Percentiles rank a stretch among this genome's conserved stretches.
Conservation (phyloP, 1,140 invertebrate genomes). For the Cherax quadricarinatus region DNA sequence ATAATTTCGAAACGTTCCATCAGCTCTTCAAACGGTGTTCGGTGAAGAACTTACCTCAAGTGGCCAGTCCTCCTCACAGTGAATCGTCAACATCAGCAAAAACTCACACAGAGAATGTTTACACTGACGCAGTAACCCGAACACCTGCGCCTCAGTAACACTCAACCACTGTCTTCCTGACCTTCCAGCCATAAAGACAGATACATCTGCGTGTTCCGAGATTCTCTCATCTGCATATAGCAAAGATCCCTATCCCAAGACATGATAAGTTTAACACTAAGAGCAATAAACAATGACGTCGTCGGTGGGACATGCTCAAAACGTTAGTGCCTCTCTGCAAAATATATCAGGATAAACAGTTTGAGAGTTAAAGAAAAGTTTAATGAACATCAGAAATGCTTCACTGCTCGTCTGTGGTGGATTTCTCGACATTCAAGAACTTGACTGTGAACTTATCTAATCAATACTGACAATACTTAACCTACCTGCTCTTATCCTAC, state of each 20-base stretch:
- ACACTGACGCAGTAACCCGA: background rate
- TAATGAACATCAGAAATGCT: too few relatives aligned
- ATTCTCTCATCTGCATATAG: background rate
- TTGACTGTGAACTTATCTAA: too few relatives aligned
- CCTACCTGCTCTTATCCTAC: background rate
- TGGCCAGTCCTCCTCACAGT: background rate
- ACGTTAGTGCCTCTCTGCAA: too few relatives aligned
- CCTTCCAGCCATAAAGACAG: too few relatives aligned
- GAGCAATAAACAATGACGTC: background rate
- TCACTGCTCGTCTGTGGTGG: too few relatives aligned
- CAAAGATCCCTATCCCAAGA: background rate
- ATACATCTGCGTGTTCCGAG: too few relatives aligned
- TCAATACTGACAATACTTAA: background rate
- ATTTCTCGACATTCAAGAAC: too few relatives aligned
- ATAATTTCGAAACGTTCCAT: constrained; percentile 24
- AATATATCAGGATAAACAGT: too few relatives aligned
- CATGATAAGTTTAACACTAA: background rate
- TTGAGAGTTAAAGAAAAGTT: too few relatives aligned
- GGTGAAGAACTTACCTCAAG: background rate
- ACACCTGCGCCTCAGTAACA: background rate
- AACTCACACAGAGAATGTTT: background rate
- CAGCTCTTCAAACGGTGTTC: constrained; percentile 39
- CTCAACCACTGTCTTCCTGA: too few relatives aligned
- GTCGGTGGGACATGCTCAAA: background rate
- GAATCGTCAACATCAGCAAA: background rate